These are phyloP conservation scores for Syrmaticus mikado DNA, from an alignment of 2,113 vertebrate species.

Conservation along the genomic window DNA sequence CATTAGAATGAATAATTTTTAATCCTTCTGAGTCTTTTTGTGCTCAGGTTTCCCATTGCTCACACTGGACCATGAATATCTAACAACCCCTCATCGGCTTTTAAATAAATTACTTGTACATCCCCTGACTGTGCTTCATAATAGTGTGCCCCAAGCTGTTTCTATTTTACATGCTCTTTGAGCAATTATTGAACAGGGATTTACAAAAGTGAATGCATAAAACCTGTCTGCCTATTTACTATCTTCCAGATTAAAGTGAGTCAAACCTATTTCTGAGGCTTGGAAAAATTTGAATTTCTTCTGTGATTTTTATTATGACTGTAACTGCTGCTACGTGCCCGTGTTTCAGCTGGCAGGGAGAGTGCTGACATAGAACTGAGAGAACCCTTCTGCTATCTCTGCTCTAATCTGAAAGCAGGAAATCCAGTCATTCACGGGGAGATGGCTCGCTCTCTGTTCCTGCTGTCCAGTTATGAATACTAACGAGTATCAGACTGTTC, in stretches of 20 bases:
- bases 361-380: rapidly evolving
- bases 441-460: neutral
- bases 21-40: neutral
- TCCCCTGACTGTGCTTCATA: slow-evolving; percentile 4
- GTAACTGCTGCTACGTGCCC: neutral
- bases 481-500: neutral
- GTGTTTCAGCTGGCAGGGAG: rapidly evolving
- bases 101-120: neutral
- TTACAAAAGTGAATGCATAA: neutral
- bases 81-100: slow-evolving; percentile 1
- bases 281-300: neutral
- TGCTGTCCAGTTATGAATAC: rapidly evolving
- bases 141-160: neutral
- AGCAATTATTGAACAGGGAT: slow-evolving; percentile 8
- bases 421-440: neutral
- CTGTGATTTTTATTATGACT: neutral
- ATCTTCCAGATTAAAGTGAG: neutral
- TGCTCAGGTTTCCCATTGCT: neutral
- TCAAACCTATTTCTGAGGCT: neutral
- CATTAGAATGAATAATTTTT: slow-evolving; percentile 21
- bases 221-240: neutral
- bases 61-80: neutral
- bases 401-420: neutral
- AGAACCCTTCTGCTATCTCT: neutral
- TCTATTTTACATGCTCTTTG: neutral